These are phyloP conservation scores for Chloroclystis v-ata DNA, from an alignment of 2,888 invertebrate species.

Conservation along the genomic window DNA sequence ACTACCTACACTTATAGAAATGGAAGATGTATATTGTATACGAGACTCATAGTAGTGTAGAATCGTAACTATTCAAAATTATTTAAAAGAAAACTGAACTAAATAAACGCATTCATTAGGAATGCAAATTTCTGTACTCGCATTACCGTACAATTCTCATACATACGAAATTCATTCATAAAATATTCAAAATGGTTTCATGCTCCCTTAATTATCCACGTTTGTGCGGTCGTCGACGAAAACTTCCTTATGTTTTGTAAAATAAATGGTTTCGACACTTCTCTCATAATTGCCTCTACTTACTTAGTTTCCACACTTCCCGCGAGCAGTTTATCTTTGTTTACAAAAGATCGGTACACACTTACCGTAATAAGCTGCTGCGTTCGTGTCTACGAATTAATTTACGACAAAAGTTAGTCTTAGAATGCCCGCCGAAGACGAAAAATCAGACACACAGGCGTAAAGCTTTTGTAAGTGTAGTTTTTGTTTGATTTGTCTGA, in stretches of 20 bases:
- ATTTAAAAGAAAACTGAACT: slow-evolving; percentile 7
- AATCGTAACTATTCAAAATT: not conserved
- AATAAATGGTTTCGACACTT: slow-evolving; percentile 19
- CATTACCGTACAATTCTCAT: slow-evolving; percentile 71
- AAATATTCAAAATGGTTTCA: slow-evolving; percentile 76
- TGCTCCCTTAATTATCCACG: slow-evolving; percentile 72
- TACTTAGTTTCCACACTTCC: slow-evolving; percentile 2
- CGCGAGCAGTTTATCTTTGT: slow-evolving; percentile 2
- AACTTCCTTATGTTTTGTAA: slow-evolving; percentile 52
- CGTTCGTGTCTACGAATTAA: slow-evolving; percentile 15
- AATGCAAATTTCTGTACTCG: slow-evolving; percentile 57
- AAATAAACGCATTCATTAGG: slow-evolving; percentile 63
- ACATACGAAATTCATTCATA: slow-evolving; percentile 72
- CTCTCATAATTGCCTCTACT: not conserved
- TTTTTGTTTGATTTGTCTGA: slow-evolving; percentile 31
- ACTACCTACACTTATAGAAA: no score
- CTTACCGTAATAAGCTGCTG: slow-evolving; percentile 17
- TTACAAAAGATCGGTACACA: slow-evolving; percentile 14
- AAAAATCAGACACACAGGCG: slow-evolving; percentile 8
- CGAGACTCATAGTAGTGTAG: no score
- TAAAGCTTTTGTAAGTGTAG: slow-evolving; percentile 4
- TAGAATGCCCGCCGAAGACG: slow-evolving; percentile 8
- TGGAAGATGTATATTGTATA: no score
- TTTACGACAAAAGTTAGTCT: slow-evolving; percentile 16
- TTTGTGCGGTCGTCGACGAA: slow-evolving; percentile 61